phyloP scores from a whole-genome alignment of 2,797 vertebrate species.

The Cryptoprocta ferox region DNA sequence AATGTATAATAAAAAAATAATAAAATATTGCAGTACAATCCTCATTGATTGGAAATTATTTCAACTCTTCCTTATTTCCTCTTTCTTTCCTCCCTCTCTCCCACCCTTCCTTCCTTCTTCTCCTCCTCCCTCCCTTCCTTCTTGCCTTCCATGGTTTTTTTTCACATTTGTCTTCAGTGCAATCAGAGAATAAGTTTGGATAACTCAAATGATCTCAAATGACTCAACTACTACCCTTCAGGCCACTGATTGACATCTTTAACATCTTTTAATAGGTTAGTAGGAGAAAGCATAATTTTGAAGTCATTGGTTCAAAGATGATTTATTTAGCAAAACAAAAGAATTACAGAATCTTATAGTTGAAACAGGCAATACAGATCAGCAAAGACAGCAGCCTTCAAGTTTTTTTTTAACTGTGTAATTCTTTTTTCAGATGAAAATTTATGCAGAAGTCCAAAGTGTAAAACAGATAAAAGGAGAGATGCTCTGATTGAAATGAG shows the following conservation, averaged over 20 bases:
- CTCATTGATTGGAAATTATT: slow-evolving; percentile 6
- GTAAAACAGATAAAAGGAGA: slow-evolving; percentile 47
- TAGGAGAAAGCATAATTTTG: slow-evolving; percentile 13
- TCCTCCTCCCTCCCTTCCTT: background rate
- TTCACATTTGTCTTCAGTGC: background rate
- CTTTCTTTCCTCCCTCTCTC: background rate
- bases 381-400: slow-evolving; percentile 3
- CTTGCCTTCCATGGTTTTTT: background rate
- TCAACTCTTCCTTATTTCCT: background rate
- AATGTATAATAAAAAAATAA: too few species aligned
- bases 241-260: background rate
- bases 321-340: slow-evolving; percentile 40
- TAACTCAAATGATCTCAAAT: background rate
- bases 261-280: background rate
- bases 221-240: background rate
- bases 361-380: slow-evolving; percentile 11
- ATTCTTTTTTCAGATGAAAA: slow-evolving; percentile 59
- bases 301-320: slow-evolving; percentile 21
- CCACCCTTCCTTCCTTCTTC: background rate
- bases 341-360: slow-evolving; percentile 16
- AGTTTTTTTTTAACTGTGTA: slow-evolving; percentile 50
- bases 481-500: background rate
- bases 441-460: background rate
- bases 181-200: slow-evolving; percentile 35
- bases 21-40: background rate